phyloP scores from a whole-genome alignment of 2,113 vertebrate species.

The Mola mola region DNA sequence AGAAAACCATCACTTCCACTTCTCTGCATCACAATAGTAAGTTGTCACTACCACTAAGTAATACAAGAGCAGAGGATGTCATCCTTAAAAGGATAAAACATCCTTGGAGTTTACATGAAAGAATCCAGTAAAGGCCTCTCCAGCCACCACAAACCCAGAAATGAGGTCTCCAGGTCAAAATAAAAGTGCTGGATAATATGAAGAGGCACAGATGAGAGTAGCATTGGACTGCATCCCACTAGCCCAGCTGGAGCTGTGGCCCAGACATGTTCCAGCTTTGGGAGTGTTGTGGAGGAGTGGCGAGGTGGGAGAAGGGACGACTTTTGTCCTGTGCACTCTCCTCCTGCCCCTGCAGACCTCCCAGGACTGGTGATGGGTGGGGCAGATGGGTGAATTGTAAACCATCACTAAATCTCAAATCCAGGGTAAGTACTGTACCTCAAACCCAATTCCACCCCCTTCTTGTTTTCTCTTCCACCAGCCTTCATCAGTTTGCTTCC shows the following conservation, averaged over 20 bases:
- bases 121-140: conserved; percentile 8
- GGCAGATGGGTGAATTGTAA: conserved; percentile 58
- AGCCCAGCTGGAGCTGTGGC: conserved; percentile 37
- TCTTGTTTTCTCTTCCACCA: conserved; percentile 3
- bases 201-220: conserved; percentile 27
- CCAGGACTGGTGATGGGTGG: conserved; percentile 66
- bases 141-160: conserved; percentile 15
- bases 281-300: conserved; percentile 67
- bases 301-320: conserved; percentile 57
- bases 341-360: conserved; percentile 73
- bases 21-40: background rate
- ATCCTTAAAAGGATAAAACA: background rate
- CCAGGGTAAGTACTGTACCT: conserved; percentile 73
- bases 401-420: conserved; percentile 59
- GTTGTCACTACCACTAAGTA: background rate
- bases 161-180: conserved; percentile 1
- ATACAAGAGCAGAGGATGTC: conserved; percentile 5
- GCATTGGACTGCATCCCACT: conserved; percentile 12
- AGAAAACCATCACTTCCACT: conserved; percentile 15
- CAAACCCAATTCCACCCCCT: conserved; percentile 7
- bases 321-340: conserved; percentile 58
- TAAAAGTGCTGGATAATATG: conserved; percentile 4
- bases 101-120: conserved; percentile 14
- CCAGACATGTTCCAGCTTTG: conserved; percentile 56
- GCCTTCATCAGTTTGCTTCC: conserved; percentile 38